Conservation (phyloP, 2,888 invertebrate genomes). For the Luperina nickerlii region DNA sequence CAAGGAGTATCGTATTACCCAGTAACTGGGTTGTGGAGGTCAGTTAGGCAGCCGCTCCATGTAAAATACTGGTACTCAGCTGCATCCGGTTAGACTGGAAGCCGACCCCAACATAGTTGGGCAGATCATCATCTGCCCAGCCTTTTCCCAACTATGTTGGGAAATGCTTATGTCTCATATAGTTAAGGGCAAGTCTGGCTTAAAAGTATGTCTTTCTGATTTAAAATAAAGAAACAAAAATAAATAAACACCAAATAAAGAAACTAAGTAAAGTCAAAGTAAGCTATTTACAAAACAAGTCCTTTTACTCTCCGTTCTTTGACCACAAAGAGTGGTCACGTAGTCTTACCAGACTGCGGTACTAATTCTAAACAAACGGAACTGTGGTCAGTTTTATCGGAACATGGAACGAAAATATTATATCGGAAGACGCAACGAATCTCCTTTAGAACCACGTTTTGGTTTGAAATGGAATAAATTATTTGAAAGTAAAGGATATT, state of each 20-base stretch:
- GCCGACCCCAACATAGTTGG: too few species aligned
- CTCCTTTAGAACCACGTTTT: neutral
- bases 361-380: constrained; percentile 2
- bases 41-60: too few species aligned
- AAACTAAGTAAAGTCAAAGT: neutral
- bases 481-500: neutral
- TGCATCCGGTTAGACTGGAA: too few species aligned
- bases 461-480: neutral
- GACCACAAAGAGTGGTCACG: constrained; percentile 11
- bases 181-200: neutral
- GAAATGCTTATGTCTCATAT: neutral
- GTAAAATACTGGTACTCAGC: too few species aligned
- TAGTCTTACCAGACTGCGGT: neutral
- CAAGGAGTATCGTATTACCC: too few species aligned
- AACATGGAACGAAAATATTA: neutral
- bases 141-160: too few species aligned
- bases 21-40: too few species aligned
- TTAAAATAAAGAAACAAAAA: neutral
- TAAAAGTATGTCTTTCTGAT: neutral
- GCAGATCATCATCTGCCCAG: too few species aligned
- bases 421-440: neutral
- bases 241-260: too few species aligned
- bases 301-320: neutral
- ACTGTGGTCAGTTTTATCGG: constrained; percentile 1
- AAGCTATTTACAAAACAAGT: constrained; percentile 10